Evolutionary conservation across 1,140 invertebrate genomes (phyloP).

Genomic region (Leptopilina boulardi): DNA sequence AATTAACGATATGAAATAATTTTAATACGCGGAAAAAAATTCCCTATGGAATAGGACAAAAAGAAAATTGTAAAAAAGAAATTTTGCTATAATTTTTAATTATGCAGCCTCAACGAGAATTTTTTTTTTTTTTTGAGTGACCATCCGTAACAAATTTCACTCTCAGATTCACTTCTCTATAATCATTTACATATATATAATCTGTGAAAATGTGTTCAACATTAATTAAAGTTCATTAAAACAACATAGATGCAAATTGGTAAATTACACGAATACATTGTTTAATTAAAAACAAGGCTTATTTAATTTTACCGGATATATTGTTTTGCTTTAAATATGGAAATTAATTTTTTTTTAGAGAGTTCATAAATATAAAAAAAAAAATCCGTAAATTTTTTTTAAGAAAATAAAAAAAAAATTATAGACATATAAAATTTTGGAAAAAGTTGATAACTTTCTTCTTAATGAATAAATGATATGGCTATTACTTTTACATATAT

Average conservation of each 20-base stretch:
- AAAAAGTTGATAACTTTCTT: neutral
- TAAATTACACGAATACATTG: neutral
- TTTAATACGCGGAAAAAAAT: too few relatives aligned
- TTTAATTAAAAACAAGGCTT: too few relatives aligned
- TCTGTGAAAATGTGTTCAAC: too few relatives aligned
- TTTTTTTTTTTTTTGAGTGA: neutral
- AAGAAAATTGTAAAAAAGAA: too few relatives aligned
- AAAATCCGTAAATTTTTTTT: neutral
- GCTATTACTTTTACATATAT: constrained; percentile 2
- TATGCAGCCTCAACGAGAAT: too few relatives aligned
- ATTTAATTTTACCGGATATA: too few relatives aligned
- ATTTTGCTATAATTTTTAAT: too few relatives aligned
- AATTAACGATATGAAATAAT: too few relatives aligned
- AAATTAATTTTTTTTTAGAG: neutral
- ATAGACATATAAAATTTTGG: neutral
- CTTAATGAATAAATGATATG: neutral
- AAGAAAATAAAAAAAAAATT: neutral
- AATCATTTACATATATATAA: too few relatives aligned
- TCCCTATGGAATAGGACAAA: too few relatives aligned
- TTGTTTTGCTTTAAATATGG: neutral
- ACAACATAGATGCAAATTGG: neutral
- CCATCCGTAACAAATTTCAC: neutral
- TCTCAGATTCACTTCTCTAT: neutral
- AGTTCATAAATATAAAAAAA: neutral
- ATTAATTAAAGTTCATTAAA: neutral